Percentiles rank a stretch among this genome's conserved stretches.
Conservation (phyloP, 1,140 invertebrate species). For the Drosophila novamexicana region DNA sequence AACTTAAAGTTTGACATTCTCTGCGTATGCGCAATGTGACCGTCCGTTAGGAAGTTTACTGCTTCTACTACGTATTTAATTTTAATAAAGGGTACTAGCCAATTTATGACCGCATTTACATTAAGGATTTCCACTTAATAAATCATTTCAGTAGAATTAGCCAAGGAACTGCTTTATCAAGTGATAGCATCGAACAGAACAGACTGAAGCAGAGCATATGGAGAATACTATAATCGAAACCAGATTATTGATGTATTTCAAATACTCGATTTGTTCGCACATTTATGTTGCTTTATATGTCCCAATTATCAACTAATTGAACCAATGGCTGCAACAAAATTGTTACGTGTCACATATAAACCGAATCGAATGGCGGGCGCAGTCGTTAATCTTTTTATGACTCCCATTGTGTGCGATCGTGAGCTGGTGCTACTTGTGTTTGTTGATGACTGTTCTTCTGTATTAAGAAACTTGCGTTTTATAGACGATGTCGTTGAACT, state of each 20-base stretch:
- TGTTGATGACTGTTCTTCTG: conserved; percentile 19
- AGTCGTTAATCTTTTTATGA: conserved; percentile 52
- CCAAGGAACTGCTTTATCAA: too few species aligned
- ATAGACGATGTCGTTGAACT: conserved; percentile 48
- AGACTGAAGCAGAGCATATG: too few species aligned
- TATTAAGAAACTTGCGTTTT: conserved; percentile 30
- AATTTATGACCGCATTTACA: too few species aligned
- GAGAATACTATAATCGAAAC: too few species aligned
- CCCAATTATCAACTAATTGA: conserved; percentile 37
- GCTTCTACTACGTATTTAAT: too few species aligned
- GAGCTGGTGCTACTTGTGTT: conserved; percentile 61
- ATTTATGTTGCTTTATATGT: neutral
- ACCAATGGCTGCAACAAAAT: conserved; percentile 45
- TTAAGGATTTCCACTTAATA: too few species aligned
- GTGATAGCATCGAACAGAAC: too few species aligned
- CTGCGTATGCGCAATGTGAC: conserved; percentile 52
- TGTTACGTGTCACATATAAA: conserved; percentile 45
- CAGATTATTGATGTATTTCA: neutral
- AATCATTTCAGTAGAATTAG: too few species aligned
- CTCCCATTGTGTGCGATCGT: conserved; percentile 36
- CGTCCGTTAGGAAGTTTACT: too few species aligned
- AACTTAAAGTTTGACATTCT: too few species aligned
- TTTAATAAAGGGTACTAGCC: too few species aligned
- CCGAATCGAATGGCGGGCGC: conserved; percentile 33
- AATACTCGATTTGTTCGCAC: neutral